Evolutionary conservation across 2,797 vertebrate species (phyloP).

Genomic region (Ispidina lecontei): DNA sequence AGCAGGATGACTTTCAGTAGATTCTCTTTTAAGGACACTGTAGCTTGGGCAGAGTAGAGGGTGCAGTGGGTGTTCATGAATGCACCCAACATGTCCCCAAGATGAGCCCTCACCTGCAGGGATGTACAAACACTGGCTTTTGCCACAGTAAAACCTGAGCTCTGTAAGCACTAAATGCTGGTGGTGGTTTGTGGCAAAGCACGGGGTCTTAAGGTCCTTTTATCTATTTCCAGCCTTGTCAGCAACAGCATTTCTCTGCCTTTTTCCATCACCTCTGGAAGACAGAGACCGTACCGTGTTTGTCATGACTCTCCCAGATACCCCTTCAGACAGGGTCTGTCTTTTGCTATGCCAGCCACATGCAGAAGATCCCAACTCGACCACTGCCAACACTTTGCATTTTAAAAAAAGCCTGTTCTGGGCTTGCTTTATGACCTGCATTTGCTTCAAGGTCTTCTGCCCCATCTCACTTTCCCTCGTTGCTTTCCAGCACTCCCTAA

Average conservation of each 20-base stretch:
- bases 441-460: not conserved
- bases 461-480: not conserved
- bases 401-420: not conserved
- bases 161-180: too few relatives aligned
- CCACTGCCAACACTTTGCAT: not conserved
- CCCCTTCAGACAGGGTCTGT: not conserved
- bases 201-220: not conserved
- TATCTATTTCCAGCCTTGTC: not conserved
- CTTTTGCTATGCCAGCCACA: not conserved
- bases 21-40: not conserved
- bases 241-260: not conserved
- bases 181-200: not conserved
- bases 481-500: not conserved
- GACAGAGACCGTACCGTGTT: not conserved
- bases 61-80: fast-evolving
- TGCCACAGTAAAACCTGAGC: not conserved
- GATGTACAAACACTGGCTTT: not conserved
- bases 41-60: not conserved
- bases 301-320: not conserved
- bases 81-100: not conserved
- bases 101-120: not conserved
- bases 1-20: not conserved
- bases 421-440: not conserved
- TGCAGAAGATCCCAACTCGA: not conserved
- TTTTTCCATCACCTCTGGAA: not conserved